Evolutionary conservation across 2,888 invertebrate species (phyloP), one percentile per base, ranked within the genome.

Genomic region (Heliconius ismenius): DNA sequence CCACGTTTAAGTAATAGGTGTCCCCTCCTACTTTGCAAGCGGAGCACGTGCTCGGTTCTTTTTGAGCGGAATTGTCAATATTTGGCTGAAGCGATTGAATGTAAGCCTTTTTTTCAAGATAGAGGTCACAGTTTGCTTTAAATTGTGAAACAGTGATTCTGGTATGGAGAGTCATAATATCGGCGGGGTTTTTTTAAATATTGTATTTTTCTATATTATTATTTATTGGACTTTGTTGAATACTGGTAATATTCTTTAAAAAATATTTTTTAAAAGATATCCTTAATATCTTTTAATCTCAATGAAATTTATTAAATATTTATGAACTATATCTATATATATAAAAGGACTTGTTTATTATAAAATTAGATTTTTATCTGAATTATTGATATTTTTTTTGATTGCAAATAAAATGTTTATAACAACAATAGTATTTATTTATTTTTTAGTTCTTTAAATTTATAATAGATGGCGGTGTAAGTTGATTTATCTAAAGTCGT

Each of bases 61-160:
- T 92, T 90, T 89, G 90, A 91, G 89, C 90, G 89, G 91, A 91
- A 93, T 93, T 92, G 92, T 89, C 91, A 90, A 90, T 90, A 92
- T 90, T 88, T 85, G 82, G 81, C 83, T 82, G 82, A 83, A 85
- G 85, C 89, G 87, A 91, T 91, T 90, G 90, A 91, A 90, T 91
- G 88, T 86, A 88, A 91, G 90, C 91, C 92, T 90, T 92, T 90
- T 86, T 85, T 83, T 86, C 83, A 84, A 79, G 88, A 84, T 88
- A 88, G 88, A 93, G 84, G 91, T 87, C 85, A 85, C 90, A 90
- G 86, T 92, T 91, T 91, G 86, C 87, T 86, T 83, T 84, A 79
- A 79, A 81, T 84, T 84, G 82, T 72, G 67, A 28, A 62, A 76
- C 75, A 85, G 91, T 90, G 92, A 92, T 91, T 91, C 90, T 86